phyloP scores from a whole-genome alignment of 2,113 vertebrate species.

The Forbesichthys agassizii region DNA sequence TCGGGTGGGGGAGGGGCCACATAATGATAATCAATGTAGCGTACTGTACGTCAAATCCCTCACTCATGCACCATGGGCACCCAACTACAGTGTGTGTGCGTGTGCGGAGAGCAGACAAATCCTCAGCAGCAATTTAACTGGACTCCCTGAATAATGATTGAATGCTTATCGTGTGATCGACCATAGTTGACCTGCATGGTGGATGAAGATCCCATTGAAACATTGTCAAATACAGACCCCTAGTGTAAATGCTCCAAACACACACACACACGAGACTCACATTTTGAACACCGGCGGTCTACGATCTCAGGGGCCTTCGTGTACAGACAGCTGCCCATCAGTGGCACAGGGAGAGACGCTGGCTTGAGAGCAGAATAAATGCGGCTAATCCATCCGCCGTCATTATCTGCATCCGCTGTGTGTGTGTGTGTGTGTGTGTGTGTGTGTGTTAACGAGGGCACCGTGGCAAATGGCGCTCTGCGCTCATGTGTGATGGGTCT shows the following conservation, averaged over 20 bases:
- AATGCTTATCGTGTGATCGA: background rate
- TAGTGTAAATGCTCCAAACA: too few species aligned
- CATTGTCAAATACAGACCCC: too few species aligned
- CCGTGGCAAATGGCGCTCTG: background rate
- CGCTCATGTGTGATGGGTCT: conserved; percentile 4
- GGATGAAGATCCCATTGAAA: too few species aligned
- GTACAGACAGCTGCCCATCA: conserved; percentile 15
- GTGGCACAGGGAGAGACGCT: conserved; percentile 14
- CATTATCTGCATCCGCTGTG: conserved; percentile 21
- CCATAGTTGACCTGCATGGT: too few species aligned
- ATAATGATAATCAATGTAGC: conserved; percentile 42
- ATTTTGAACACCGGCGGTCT: too few species aligned
- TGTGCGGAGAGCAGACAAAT: conserved; percentile 5
- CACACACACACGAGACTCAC: too few species aligned
- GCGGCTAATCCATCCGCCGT: conserved; percentile 18
- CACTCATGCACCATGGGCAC: conserved; percentile 32
- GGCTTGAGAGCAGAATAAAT: conserved; percentile 30
- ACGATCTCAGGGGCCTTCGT: background rate
- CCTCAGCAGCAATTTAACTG: conserved; percentile 11
- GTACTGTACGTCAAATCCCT: conserved; percentile 46
- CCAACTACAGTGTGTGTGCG: too few species aligned
- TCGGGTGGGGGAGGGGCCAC: conserved; percentile 10
- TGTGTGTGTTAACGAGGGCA: conserved; percentile 6
- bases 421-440: background rate
- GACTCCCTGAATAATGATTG: conserved; percentile 16